phyloP scores from a whole-genome alignment of 2,888 invertebrate genomes.

The Caradrina clavipalpis region DNA sequence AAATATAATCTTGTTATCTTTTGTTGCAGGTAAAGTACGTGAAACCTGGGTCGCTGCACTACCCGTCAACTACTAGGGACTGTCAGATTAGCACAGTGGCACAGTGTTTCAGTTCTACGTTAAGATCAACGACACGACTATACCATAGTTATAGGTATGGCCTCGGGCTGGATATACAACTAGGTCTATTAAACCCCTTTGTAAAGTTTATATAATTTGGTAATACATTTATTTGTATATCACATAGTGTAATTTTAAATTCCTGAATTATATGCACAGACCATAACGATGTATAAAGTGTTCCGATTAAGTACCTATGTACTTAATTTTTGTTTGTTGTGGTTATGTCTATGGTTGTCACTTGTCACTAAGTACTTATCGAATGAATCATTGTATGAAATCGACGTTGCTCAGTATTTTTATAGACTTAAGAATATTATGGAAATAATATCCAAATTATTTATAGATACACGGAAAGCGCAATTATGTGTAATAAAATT shows the following conservation, averaged over 20 bases:
- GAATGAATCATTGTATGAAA: slow-evolving; percentile 82
- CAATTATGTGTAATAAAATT: slow-evolving; percentile 78
- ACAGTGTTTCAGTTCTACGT: slow-evolving; percentile 80
- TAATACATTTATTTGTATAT: slow-evolving; percentile 80
- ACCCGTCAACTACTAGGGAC: slow-evolving; percentile 74
- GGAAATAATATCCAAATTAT: slow-evolving; percentile 84
- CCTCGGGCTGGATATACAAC: slow-evolving; percentile 73
- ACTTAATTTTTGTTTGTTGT: slow-evolving; percentile 77
- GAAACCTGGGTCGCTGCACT: slow-evolving; percentile 82
- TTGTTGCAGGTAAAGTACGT: slow-evolving; percentile 89
- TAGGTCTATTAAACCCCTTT: slow-evolving; percentile 72
- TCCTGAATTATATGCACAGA: slow-evolving; percentile 81
- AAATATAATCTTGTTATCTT: slow-evolving; percentile 58
- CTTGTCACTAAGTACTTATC: slow-evolving; percentile 75
- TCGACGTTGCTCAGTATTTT: slow-evolving; percentile 90
- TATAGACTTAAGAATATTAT: slow-evolving; percentile 87
- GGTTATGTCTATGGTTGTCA: slow-evolving; percentile 77
- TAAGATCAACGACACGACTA: slow-evolving; percentile 69
- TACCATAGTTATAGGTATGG: slow-evolving; percentile 65
- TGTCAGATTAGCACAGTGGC: slow-evolving; percentile 80
- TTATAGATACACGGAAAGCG: slow-evolving; percentile 80
- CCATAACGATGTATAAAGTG: slow-evolving; percentile 79
- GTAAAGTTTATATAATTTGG: slow-evolving; percentile 77
- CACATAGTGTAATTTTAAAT: slow-evolving; percentile 80
- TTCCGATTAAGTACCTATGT: slow-evolving; percentile 76